Conservation (phyloP, 1,140 invertebrate genomes). For the Pseudobourletiella spinata region DNA sequence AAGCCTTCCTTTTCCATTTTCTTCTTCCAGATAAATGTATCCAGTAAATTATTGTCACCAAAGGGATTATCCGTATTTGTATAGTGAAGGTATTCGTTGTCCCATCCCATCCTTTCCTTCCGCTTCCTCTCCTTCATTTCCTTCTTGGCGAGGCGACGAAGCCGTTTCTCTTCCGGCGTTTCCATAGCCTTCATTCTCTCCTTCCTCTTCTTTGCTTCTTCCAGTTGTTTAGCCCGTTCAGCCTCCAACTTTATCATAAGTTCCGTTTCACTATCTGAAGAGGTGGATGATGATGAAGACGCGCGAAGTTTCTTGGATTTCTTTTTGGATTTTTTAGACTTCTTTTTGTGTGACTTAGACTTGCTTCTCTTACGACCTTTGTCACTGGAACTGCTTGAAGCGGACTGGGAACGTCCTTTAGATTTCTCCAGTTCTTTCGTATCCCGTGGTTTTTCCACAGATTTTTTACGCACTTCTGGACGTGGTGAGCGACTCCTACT, state of each 20-base stretch:
- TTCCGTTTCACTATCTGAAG: slow-evolving; percentile 39
- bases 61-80: slow-evolving; percentile 98
- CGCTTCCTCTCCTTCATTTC: slow-evolving; percentile 80
- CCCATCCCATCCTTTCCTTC: slow-evolving; percentile 89
- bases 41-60: slow-evolving; percentile 85
- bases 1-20: slow-evolving; percentile 93
- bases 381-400: neutral
- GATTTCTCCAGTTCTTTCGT: too few species aligned
- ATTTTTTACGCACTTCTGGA: neutral
- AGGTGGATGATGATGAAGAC: slow-evolving; percentile 39
- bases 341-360: neutral
- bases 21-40: slow-evolving; percentile 94
- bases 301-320: neutral
- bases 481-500: neutral
- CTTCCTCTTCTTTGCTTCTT: slow-evolving; percentile 63
- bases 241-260: slow-evolving; percentile 61
- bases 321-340: neutral
- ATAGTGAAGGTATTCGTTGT: slow-evolving; percentile 90
- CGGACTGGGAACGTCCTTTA: too few species aligned
- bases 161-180: slow-evolving; percentile 88
- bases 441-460: too few species aligned
- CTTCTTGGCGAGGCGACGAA: slow-evolving; percentile 78
- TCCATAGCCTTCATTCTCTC: slow-evolving; percentile 79
- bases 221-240: slow-evolving; percentile 53
- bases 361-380: neutral